Base-by-base conservation (phyloP, 2,888 invertebrate species). In the Metalampra italica region DNA sequence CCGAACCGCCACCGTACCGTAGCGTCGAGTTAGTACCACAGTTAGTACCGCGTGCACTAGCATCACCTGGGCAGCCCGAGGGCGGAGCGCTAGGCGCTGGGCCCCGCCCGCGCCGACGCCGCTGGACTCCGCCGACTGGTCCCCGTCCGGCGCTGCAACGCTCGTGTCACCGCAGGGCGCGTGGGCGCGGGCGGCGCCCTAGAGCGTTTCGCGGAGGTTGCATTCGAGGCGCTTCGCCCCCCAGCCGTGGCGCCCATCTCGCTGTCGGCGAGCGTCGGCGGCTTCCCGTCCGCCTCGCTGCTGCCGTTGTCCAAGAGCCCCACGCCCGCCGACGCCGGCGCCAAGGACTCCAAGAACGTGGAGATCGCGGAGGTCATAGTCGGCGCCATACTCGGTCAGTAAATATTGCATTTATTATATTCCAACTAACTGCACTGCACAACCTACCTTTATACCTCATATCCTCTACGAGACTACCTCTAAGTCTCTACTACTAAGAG, bases 351-450 rank as follows among this genome's bases (percentile, higher is more conserved):
- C 75, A 96, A 95, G 91, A 96, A 96, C 91, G 95, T 97, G 78
- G 97, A 98, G 92, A 97, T 98, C 82, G 94, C 97, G 53, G 97
- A 97, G 92, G 94, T 95, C 87, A 97, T 98, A 89, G 97, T 98
- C 80, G 98, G 98, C 76, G 98, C 98, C 78, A 97, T 99, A 76
- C 92, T 98, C 84, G 98, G 97, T 91, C 82, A 91, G 91, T 77
- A 3, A 34, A n/a, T n/a, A n/a, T n/a, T n/a, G n/a, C n/a, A n/a
- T n/a, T n/a, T n/a, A n/a, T n/a, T n/a, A n/a, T n/a, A n/a, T n/a
- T n/a, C n/a, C 9, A 30, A 30, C 30, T 7, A 30, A 7, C 7
- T 9, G 7, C 7, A 30, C 9, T 30, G 30, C 7, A 30, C 30
- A 30, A 30, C 9, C 7, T 7, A 7, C 30, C 30, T 30, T 7